phyloP scores from a whole-genome alignment of 2,113 vertebrate genomes.

The Hippocampus zosterae region DNA sequence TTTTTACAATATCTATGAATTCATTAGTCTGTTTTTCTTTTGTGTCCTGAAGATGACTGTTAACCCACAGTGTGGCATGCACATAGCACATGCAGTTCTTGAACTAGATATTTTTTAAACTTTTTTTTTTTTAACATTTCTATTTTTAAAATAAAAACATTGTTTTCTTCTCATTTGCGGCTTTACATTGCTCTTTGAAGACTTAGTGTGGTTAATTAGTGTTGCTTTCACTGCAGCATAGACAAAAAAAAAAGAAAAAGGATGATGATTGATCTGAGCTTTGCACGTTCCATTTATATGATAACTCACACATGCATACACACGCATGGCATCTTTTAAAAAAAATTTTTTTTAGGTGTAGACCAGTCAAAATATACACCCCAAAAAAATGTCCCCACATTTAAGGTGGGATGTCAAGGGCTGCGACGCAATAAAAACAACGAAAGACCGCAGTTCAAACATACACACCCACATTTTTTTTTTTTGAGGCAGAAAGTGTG shows the following conservation, averaged over 20 bases:
- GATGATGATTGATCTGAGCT: slow-evolving; percentile 52
- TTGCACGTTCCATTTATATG: slow-evolving; percentile 45
- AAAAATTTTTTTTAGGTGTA: not conserved
- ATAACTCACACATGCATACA: slow-evolving; percentile 26
- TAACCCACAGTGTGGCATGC: slow-evolving; percentile 80
- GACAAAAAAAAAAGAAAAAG: slow-evolving; percentile 51
- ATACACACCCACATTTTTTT: not conserved
- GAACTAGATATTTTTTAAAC: slow-evolving; percentile 72
- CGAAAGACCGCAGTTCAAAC: not conserved
- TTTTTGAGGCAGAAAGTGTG: not conserved
- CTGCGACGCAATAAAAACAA: not conserved
- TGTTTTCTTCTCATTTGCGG: slow-evolving; percentile 62
- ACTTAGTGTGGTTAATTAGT: slow-evolving; percentile 65
- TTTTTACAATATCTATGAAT: slow-evolving; percentile 58
- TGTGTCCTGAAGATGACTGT: slow-evolving; percentile 80
- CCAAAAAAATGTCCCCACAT: not conserved
- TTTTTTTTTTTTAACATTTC: slow-evolving; percentile 57
- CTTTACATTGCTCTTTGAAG: slow-evolving; percentile 75
- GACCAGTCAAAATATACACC: not conserved
- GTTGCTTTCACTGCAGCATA: slow-evolving; percentile 68
- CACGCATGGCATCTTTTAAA: not conserved
- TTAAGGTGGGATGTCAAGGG: not conserved
- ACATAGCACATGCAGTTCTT: slow-evolving; percentile 83
- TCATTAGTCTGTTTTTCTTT: slow-evolving; percentile 68
- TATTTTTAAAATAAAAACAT: slow-evolving; percentile 56